Evolutionary conservation across 2,113 vertebrate genomes (phyloP).

Genomic region (Pelusios castaneus): DNA sequence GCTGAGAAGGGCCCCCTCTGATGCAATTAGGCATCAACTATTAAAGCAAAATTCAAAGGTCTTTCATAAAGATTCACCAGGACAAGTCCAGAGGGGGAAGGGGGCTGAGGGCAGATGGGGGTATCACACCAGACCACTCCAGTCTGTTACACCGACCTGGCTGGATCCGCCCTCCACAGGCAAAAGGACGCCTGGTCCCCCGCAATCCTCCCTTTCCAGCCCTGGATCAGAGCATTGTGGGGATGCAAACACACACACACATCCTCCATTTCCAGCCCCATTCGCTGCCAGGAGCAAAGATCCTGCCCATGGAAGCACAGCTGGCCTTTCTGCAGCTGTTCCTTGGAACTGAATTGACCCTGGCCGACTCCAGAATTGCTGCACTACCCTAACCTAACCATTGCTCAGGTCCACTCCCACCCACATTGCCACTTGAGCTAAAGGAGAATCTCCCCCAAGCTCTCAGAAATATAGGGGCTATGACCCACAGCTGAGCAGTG

Average conservation of each 20-base stretch:
- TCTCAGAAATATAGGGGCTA: not conserved
- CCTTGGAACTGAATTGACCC: not conserved
- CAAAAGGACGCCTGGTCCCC: not conserved
- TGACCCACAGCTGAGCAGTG: not conserved
- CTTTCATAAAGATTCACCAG: not conserved
- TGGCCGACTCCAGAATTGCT: not conserved
- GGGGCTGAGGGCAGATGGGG: no score
- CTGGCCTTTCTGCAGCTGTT: not conserved
- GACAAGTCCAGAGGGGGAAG: not conserved
- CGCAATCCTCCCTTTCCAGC: not conserved
- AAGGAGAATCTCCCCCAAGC: not conserved
- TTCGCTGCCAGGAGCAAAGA: not conserved
- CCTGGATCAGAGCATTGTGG: not conserved
- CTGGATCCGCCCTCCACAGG: not conserved
- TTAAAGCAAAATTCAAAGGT: not conserved
- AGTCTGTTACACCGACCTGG: not conserved
- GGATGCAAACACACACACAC: not conserved
- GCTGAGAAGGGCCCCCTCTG: not conserved
- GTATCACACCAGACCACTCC: not conserved
- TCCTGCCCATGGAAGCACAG: not conserved
- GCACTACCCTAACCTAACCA: not conserved
- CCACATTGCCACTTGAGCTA: not conserved
- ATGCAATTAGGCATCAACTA: not conserved
- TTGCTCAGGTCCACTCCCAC: not conserved
- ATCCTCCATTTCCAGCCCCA: not conserved